Base-by-base conservation (phyloP, 2,888 invertebrate species). In the Cordilura impudica region DNA sequence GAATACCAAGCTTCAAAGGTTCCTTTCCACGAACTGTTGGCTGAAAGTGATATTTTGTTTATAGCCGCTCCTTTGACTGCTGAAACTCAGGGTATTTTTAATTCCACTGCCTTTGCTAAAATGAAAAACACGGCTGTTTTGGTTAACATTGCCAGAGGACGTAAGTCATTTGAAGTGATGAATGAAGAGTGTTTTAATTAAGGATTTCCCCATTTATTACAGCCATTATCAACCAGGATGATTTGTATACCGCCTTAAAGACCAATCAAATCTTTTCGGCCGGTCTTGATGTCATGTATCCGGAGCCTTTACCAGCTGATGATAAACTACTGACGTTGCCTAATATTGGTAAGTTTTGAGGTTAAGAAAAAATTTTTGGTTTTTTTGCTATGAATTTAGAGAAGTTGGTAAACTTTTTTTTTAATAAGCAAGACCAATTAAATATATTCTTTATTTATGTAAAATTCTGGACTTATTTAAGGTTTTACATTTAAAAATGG, bases 241-340 rank as follows among this genome's bases (percentile, higher is more conserved):
- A 95, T 76, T 89, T 98, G 23, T 93, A 95, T 67, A 92, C 92
- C 60, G 97, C 97, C 0, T 90, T 98, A 58, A 93, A 93, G 84
- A 91, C 91, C 43, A 93, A 93, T 1, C 91, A 92, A 81, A 97
- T 98, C 80, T 94, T 94, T 86, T 95, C 95, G 0, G 98, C 98
- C 1, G 98, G 97, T 0, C 91, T 98, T 2, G 98, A 98, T 88
- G 98, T 98, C 2, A 95, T 95, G 85, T 93, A 93, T 1, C 98
- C 98, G 0, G 98, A 98, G 88, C 98, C 98, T 0, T 88, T 98
- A 66, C 95, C 97, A 0, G 89, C 92, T 5, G 93, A 94, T 87
- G 93, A 96, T 88, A 94, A 94, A 66, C 90, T 98, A n/a, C 86
- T 96, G 12, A 93, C 92, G 23, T 90, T 98, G 31, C 92, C 94